Percentiles rank a stretch among this genome's conserved stretches.
Conservation (phyloP, 2,888 invertebrate species). For the Pammene aurita region DNA sequence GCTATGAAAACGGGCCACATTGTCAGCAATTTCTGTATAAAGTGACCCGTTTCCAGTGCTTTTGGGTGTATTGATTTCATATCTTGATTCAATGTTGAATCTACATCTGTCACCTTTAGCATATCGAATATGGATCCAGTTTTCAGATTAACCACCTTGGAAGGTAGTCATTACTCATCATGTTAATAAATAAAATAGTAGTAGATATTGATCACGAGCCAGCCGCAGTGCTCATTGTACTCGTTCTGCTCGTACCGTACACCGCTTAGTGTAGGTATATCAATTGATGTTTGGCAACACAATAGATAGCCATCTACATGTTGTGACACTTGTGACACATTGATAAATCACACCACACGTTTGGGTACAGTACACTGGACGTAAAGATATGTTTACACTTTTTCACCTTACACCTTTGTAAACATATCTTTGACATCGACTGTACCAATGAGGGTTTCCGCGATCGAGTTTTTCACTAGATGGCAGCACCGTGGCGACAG, state of each 20-base stretch:
- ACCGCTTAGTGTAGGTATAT: slow-evolving; percentile 21
- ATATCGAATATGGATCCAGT: too few species aligned
- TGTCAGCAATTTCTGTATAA: too few species aligned
- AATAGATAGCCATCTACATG: slow-evolving; percentile 36
- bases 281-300: slow-evolving; percentile 34
- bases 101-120: too few species aligned
- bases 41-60: too few species aligned
- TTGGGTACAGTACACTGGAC: slow-evolving; percentile 28
- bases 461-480: too few species aligned
- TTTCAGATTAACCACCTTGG: too few species aligned
- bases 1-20: too few species aligned
- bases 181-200: background rate
- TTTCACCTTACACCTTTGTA: too few species aligned
- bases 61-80: background rate
- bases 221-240: slow-evolving; percentile 6
- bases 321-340: slow-evolving; percentile 41
- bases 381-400: too few species aligned
- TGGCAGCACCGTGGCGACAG: too few species aligned
- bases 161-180: background rate
- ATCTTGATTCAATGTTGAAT: background rate
- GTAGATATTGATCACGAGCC: background rate
- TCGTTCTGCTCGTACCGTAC: slow-evolving; percentile 3
- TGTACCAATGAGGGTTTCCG: too few species aligned
- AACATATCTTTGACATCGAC: too few species aligned
- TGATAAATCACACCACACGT: slow-evolving; percentile 33